These are phyloP conservation scores for Zalophus californianus DNA, from an alignment of 2,797 vertebrate species.

Conservation along the genomic window DNA sequence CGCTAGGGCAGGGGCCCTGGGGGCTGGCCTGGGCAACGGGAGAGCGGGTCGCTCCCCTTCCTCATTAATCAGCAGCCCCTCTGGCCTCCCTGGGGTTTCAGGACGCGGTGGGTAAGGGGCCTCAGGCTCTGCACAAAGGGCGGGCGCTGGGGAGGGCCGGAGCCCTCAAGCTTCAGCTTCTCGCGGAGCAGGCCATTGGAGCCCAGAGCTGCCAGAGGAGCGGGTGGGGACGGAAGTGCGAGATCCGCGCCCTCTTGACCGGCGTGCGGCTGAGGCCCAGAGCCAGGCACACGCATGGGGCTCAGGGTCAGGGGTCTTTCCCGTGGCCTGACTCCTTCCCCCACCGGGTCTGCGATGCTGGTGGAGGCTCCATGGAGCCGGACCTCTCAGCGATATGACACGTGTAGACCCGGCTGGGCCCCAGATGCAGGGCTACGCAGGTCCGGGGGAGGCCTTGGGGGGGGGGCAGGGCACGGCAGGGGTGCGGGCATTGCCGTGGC, in stretches of 20 bases:
- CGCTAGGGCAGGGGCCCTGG: not conserved
- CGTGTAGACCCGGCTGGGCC: not conserved
- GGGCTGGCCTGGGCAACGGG: not conserved
- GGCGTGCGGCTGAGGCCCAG: not conserved
- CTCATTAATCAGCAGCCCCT: not conserved
- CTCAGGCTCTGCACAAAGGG: not conserved
- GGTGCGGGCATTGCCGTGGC: rapidly evolving
- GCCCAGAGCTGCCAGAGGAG: not conserved
- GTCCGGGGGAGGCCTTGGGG: not conserved
- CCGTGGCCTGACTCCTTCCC: not conserved
- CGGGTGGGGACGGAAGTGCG: rapidly evolving
- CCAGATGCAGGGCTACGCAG: rapidly evolving
- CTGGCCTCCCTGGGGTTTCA: not conserved
- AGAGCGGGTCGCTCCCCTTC: rapidly evolving
- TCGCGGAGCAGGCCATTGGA: not conserved
- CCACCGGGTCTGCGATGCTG: rapidly evolving
- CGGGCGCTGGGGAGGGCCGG: not conserved
- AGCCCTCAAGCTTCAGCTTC: not conserved
- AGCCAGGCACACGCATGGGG: not conserved
- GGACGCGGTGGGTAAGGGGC: not conserved
- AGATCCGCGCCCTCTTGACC: rapidly evolving
- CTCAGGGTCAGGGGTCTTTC: not conserved
- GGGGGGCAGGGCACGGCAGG: too few relatives aligned
- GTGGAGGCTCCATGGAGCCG: not conserved
- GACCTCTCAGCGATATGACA: not conserved